Percentiles rank a stretch among this genome's conserved stretches.
Evolutionary conservation across 2,888 invertebrate species (phyloP).

Genomic region (Idaea straminata): DNA sequence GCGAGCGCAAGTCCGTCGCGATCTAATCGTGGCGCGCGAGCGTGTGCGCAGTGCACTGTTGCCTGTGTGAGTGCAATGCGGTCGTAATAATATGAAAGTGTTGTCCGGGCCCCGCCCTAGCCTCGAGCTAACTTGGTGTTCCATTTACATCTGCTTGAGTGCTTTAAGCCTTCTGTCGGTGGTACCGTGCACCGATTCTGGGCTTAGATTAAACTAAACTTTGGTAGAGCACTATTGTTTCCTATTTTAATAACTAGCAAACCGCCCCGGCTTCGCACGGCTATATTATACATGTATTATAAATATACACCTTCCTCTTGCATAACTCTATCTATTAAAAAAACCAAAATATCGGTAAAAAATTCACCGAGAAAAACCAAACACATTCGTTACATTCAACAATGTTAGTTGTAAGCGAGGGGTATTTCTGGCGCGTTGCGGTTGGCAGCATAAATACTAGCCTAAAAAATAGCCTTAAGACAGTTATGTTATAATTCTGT

Average conservation of each 20-base stretch:
- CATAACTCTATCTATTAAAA: too few relatives aligned
- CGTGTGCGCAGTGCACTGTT: conserved; percentile 37
- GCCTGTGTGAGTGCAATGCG: conserved; percentile 60
- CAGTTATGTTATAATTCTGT: too few relatives aligned
- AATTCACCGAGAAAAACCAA: too few relatives aligned
- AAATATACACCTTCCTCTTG: too few relatives aligned
- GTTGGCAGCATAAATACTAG: too few relatives aligned
- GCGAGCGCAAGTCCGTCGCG: conserved; percentile 50
- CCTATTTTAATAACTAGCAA: background rate
- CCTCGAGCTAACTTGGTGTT: conserved; percentile 70
- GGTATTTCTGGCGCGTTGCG: too few relatives aligned
- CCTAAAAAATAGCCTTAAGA: too few relatives aligned
- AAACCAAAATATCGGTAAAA: too few relatives aligned
- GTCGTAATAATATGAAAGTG: conserved; percentile 78
- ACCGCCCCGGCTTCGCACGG: too few relatives aligned
- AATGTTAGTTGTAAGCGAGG: too few relatives aligned
- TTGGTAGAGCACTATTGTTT: background rate
- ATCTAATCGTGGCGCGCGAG: conserved; percentile 39
- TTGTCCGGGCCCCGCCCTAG: conserved; percentile 77
- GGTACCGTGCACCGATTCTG: conserved; percentile 29
- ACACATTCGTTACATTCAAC: too few relatives aligned
- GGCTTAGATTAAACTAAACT: conserved; percentile 7
- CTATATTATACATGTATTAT: too few relatives aligned
- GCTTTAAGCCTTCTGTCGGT: conserved; percentile 73
- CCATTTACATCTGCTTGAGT: conserved; percentile 78